Conservation (phyloP, 2,888 invertebrate species). For the Stenotaenia linearis region DNA sequence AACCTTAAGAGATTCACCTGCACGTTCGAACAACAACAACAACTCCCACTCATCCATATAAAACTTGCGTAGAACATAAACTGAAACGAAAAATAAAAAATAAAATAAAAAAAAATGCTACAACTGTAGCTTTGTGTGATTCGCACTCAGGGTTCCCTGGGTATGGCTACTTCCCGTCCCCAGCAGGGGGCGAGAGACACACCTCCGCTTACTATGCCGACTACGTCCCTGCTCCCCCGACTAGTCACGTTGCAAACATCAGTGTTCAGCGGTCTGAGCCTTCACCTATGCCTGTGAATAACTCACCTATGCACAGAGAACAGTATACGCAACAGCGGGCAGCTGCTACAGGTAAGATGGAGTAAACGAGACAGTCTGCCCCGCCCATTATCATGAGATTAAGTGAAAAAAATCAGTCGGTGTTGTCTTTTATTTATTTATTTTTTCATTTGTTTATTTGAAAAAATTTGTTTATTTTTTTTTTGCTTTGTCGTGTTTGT, state of each 20-base stretch:
- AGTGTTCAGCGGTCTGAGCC: slow-evolving; percentile 42
- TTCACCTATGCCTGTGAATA: slow-evolving; percentile 44
- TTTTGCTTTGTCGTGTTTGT: not conserved
- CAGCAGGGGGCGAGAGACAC: slow-evolving; percentile 52
- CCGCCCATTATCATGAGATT: not conserved
- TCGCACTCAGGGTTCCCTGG: slow-evolving; percentile 49
- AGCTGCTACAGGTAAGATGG: slow-evolving; percentile 42
- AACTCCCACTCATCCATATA: not conserved
- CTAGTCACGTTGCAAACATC: slow-evolving; percentile 40
- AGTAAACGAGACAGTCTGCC: not conserved
- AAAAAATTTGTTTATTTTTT: no score
- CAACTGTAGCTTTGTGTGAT: not conserved
- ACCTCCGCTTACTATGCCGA: slow-evolving; percentile 45
- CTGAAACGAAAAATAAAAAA: not conserved
- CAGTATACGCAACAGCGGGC: slow-evolving; percentile 41
- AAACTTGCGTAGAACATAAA: not conserved
- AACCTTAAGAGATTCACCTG: not conserved
- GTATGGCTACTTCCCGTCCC: slow-evolving; percentile 51
- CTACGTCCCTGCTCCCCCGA: slow-evolving; percentile 40
- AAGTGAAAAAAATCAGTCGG: slow-evolving; percentile 4
- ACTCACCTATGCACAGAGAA: slow-evolving; percentile 45
- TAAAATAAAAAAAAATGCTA: not conserved
- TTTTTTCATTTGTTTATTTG: not conserved
- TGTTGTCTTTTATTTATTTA: not conserved
- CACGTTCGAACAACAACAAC: not conserved